Percentiles rank a stretch among this genome's conserved stretches.
Conservation (phyloP, 2,888 invertebrate species). For the Lithophane leautieri region DNA sequence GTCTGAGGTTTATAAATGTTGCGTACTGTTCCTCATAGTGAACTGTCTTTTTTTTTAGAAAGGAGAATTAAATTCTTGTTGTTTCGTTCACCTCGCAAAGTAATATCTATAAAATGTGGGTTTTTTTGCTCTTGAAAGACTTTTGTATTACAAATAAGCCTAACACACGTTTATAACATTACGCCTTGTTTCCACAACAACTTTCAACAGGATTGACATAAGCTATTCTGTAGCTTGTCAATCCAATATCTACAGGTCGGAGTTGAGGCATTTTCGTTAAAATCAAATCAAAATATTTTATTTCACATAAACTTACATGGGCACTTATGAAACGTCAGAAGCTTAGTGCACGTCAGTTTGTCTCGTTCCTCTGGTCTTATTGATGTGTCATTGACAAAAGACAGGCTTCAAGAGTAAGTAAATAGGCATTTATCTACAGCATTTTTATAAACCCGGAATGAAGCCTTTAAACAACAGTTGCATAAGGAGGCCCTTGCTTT, state of each 20-base stretch:
- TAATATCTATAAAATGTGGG: neutral
- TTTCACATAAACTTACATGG: too few species aligned
- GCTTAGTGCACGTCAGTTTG: neutral
- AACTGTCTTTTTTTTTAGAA: neutral
- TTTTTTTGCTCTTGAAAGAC: too few species aligned
- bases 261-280: neutral
- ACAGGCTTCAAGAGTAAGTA: neutral
- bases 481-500: neutral
- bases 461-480: neutral
- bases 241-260: neutral
- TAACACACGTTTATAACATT: too few species aligned
- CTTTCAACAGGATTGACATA: neutral
- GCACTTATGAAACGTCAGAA: too few species aligned
- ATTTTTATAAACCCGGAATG: neutral
- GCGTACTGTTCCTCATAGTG: constrained; percentile 10
- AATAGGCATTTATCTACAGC: too few species aligned
- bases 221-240: neutral
- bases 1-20: constrained; percentile 2
- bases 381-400: neutral
- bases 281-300: too few species aligned
- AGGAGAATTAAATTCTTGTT: neutral
- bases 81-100: neutral
- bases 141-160: too few species aligned
- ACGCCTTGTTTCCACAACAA: too few species aligned
- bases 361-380: neutral